A percentile compares a stretch with the other conserved stretches of the same genome.
Conservation (phyloP, 2,888 invertebrate genomes). For the Pachliopta kotzebuea region DNA sequence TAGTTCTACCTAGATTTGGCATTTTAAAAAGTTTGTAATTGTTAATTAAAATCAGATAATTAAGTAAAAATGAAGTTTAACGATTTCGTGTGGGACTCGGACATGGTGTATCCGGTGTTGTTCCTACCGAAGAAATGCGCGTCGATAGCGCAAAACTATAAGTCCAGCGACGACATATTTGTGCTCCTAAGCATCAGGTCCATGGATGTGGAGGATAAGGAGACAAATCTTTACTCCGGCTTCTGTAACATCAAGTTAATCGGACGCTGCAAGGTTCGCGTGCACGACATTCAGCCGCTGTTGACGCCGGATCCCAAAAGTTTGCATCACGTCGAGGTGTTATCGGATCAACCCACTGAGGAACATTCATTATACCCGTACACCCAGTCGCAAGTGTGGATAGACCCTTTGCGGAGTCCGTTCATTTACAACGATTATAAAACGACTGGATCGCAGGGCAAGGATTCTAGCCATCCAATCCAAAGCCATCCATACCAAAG, state of each 20-base stretch:
- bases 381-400: conserved; percentile 64
- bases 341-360: conserved; percentile 9
- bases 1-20: conserved; percentile 17
- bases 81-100: conserved; percentile 36
- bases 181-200: conserved; percentile 59
- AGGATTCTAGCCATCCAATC: conserved; percentile 47
- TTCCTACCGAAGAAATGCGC: conserved; percentile 62
- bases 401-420: conserved; percentile 62
- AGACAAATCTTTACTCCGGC: conserved; percentile 56
- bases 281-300: conserved; percentile 32
- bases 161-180: conserved; percentile 55
- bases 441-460: conserved; percentile 40
- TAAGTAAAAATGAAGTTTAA: conserved; percentile 54
- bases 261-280: conserved; percentile 46
- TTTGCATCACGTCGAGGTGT: conserved; percentile 22
- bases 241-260: conserved; percentile 62
- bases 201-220: conserved; percentile 56
- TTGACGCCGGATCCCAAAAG: conserved; percentile 31
- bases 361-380: conserved; percentile 41
- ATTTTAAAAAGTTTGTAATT: neutral
- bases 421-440: conserved; percentile 61
- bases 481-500: no score
- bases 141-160: conserved; percentile 52
- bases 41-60: conserved; percentile 23
- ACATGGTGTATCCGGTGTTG: conserved; percentile 54